Percentiles rank a stretch among this genome's conserved stretches.
These are phyloP conservation scores for Labia minor DNA, from an alignment of 2,888 invertebrate species.

Conservation along the genomic window DNA sequence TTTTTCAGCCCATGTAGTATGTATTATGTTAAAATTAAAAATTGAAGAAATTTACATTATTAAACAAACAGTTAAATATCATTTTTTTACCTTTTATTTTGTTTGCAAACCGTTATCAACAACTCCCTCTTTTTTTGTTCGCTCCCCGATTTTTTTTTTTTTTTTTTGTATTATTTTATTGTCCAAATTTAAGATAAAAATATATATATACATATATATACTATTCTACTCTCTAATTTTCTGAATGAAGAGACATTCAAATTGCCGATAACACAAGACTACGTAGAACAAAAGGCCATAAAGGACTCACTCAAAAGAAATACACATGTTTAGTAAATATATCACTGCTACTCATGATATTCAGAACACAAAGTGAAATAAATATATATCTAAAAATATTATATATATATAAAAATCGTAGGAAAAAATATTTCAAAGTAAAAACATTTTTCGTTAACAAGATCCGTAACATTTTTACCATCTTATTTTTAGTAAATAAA, in stretches of 20 bases:
- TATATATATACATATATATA: not conserved
- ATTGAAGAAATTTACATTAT: no score
- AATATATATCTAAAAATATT: not conserved
- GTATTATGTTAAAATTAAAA: no score
- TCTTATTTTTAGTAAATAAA: no score
- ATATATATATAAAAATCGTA: not conserved
- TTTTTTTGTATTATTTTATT: no score
- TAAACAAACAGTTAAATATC: not conserved
- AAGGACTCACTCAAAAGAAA: not conserved
- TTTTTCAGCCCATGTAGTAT: no score
- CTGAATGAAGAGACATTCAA: not conserved
- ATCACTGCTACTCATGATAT: not conserved
- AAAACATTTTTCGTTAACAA: no score
- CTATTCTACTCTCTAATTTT: not conserved
- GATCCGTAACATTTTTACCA: no score
- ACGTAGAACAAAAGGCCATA: not conserved
- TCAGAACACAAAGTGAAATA: not conserved
- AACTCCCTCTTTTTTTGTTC: no score
- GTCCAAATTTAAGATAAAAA: not conserved
- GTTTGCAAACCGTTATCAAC: not conserved
- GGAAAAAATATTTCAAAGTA: not conserved
- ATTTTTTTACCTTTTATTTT: not conserved
- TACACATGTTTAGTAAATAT: no score
- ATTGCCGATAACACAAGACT: constrained; percentile 8
- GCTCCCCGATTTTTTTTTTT: no score